A percentile compares a stretch with the other conserved stretches of the same genome.
Conservation (phyloP, 2,113 vertebrate genomes). For the Anarhynchus alexandrinus region DNA sequence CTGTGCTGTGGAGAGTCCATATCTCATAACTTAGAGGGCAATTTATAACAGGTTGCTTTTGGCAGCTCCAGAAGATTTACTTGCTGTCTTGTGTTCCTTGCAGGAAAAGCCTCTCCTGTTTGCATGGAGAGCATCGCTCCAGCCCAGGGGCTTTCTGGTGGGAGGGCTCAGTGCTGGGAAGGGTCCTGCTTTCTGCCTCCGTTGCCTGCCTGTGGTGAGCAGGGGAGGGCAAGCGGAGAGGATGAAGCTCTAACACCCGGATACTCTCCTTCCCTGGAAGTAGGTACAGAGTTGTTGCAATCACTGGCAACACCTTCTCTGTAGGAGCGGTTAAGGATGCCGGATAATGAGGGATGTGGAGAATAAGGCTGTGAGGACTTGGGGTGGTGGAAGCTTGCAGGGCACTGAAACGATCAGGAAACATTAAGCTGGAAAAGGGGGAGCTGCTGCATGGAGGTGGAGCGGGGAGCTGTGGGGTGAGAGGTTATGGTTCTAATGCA, state of each 20-base stretch:
- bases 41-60: constrained; percentile 31
- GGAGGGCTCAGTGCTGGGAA: neutral
- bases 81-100: neutral
- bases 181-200: neutral
- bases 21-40: neutral
- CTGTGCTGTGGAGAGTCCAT: neutral
- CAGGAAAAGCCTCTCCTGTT: neutral
- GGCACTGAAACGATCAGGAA: neutral
- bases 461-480: neutral
- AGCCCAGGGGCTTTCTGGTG: neutral
- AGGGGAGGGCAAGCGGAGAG: neutral
- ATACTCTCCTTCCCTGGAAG: neutral
- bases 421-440: neutral
- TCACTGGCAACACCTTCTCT: neutral
- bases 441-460: neutral
- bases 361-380: neutral
- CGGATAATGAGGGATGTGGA: neutral
- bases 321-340: neutral
- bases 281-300: neutral
- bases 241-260: neutral
- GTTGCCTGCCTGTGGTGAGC: neutral
- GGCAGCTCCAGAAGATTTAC: constrained; percentile 22
- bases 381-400: neutral
- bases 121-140: neutral
- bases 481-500: neutral